Conservation (phyloP, 2,113 vertebrate genomes). For the Agapornis roseicollis region DNA sequence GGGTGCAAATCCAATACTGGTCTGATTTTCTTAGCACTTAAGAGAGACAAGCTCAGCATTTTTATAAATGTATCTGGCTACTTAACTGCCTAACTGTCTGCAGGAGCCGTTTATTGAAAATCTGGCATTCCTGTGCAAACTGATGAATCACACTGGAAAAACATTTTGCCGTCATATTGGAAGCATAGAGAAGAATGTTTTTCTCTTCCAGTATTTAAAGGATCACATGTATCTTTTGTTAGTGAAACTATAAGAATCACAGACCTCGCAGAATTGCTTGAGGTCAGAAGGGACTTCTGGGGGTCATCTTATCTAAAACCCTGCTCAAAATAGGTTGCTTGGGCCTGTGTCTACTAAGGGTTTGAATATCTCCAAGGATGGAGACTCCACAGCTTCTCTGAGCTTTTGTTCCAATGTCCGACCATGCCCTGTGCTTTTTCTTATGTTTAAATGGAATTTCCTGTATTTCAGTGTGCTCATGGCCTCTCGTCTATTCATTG, state of each 20-base stretch:
- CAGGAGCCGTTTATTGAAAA: neutral
- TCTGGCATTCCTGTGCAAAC: neutral
- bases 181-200: neutral
- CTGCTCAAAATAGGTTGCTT: neutral
- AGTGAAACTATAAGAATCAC: neutral
- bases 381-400: neutral
- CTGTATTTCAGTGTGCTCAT: neutral
- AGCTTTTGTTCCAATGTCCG: neutral
- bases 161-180: neutral
- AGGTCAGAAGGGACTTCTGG: neutral
- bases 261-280: neutral
- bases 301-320: neutral
- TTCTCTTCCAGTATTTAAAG: neutral
- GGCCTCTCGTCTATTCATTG: neutral
- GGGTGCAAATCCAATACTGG: neutral
- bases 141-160: conserved; percentile 19
- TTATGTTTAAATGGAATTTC: neutral
- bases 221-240: neutral
- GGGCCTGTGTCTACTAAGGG: neutral
- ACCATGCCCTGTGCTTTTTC: neutral
- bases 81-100: neutral
- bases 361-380: neutral
- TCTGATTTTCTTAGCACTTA: neutral
- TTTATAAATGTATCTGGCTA: neutral
- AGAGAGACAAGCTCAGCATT: neutral